These are phyloP conservation scores for Aphis gossypii DNA, from an alignment of 1,140 invertebrate genomes.

Conservation along the genomic window DNA sequence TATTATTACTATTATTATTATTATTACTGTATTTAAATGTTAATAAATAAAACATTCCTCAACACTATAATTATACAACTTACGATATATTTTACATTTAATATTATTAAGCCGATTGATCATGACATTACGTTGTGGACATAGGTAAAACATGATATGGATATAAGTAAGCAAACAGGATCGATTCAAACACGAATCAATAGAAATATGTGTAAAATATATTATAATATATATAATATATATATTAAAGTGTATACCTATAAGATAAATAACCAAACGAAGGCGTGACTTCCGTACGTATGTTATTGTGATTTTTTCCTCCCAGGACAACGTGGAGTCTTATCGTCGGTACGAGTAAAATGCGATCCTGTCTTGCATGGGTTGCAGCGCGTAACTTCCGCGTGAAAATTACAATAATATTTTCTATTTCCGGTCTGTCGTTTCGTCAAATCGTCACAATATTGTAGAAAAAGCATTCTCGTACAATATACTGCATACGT, in stretches of 20 bases:
- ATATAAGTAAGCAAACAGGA: background rate
- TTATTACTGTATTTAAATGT: background rate
- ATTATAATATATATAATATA: background rate
- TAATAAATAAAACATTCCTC: background rate
- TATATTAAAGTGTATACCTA: background rate
- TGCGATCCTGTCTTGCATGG: background rate
- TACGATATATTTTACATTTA: background rate
- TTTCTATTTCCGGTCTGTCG: background rate
- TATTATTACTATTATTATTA: background rate
- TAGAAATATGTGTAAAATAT: background rate
- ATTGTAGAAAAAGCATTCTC: background rate
- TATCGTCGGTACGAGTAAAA: background rate
- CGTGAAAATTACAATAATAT: background rate
- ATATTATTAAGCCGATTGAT: background rate
- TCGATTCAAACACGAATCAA: background rate
- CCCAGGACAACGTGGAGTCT: background rate
- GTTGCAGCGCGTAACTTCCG: background rate
- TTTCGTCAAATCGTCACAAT: background rate
- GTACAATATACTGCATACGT: background rate
- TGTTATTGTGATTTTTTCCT: background rate
- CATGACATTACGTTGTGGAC: background rate
- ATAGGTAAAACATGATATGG: background rate
- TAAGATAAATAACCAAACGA: background rate
- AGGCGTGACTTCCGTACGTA: background rate
- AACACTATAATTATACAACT: background rate